A percentile compares a stretch with the other conserved stretches of the same genome.
Evolutionary conservation across 1,140 invertebrate genomes (phyloP).

Genomic region (Zaprionus nigranus): DNA sequence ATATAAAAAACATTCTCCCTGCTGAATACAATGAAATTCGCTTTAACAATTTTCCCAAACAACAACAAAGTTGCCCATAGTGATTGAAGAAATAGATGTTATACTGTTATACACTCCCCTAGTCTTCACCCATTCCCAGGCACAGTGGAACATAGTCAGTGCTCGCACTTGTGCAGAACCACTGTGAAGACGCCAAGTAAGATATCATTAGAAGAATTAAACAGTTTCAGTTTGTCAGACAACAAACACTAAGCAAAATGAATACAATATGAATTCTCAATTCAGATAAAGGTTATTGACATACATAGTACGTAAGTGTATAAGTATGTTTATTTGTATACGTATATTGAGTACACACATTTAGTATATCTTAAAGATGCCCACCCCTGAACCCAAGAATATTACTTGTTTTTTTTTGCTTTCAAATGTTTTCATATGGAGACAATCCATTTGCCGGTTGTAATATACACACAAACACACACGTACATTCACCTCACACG

Average conservation of each 20-base stretch:
- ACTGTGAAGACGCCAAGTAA: not conserved
- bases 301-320: slow-evolving; percentile 8
- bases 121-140: not conserved
- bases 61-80: not conserved
- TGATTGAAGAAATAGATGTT: not conserved
- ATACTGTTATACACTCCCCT: not conserved
- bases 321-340: slow-evolving; percentile 2
- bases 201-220: not conserved
- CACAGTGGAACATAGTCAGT: not conserved
- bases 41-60: not conserved
- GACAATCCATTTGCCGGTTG: slow-evolving; percentile 28
- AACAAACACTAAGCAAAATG: slow-evolving; percentile 3
- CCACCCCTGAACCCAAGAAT: slow-evolving; percentile 3
- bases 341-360: not conserved
- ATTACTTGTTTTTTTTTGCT: not conserved
- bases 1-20: not conserved
- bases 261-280: not conserved
- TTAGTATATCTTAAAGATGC: not conserved
- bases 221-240: slow-evolving; percentile 9
- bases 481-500: not conserved
- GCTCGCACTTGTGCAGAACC: not conserved
- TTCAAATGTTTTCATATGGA: slow-evolving; percentile 14
- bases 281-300: slow-evolving; percentile 20
- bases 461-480: slow-evolving; percentile 13
- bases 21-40: too few relatives aligned